A percentile compares a stretch with the other conserved stretches of the same genome.
phyloP scores from a whole-genome alignment of 1,140 invertebrate species.

The Ostrea edulis region DNA sequence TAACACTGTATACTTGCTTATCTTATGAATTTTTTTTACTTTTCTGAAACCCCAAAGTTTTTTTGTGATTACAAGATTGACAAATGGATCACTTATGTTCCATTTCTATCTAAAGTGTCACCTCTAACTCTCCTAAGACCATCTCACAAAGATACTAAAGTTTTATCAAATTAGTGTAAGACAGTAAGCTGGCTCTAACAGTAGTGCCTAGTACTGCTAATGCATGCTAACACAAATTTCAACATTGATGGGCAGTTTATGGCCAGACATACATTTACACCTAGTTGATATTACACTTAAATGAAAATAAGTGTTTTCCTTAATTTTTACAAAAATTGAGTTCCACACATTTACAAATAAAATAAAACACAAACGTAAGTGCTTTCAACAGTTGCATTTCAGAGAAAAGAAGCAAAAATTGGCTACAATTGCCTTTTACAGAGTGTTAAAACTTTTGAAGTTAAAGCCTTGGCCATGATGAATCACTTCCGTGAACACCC shows the following conservation, averaged over 20 bases:
- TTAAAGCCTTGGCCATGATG: neutral
- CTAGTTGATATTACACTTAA: neutral
- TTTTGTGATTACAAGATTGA: no score
- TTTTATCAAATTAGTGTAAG: no score
- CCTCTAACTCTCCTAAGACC: no score
- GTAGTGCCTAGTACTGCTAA: neutral
- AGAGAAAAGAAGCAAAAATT: constrained; percentile 15
- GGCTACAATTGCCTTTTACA: neutral
- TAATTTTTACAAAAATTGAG: neutral
- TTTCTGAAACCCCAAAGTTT: no score
- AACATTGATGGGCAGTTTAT: neutral
- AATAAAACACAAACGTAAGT: constrained; percentile 7
- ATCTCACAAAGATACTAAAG: no score
- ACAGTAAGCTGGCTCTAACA: no score
- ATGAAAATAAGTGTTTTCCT: constrained; percentile 3
- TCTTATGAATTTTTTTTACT: no score
- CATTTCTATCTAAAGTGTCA: no score
- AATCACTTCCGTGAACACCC: constrained; percentile 3
- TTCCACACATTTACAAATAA: neutral
- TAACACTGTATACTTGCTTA: no score
- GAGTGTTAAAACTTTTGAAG: neutral
- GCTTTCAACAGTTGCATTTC: constrained; percentile 15
- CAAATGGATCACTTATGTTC: no score
- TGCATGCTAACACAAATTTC: neutral
- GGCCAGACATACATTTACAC: neutral